phyloP scores from a whole-genome alignment of 2,888 invertebrate genomes.

The Euproctis similis region DNA sequence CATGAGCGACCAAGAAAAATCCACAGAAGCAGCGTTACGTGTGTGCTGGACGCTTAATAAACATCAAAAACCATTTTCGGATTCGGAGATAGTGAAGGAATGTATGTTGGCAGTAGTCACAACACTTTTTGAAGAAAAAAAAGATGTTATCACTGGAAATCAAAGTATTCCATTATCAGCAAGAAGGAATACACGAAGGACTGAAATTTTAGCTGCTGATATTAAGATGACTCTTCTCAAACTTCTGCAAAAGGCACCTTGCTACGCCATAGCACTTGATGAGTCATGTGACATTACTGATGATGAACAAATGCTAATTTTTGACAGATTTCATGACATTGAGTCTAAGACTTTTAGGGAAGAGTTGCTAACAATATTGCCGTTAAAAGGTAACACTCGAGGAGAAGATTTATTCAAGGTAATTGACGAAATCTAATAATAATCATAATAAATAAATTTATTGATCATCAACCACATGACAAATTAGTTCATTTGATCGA shows the following conservation, averaged over 20 bases:
- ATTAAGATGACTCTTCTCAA: conserved; percentile 12
- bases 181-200: conserved; percentile 25
- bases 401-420: conserved; percentile 10
- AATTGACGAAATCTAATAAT: conserved; percentile 5
- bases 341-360: conserved; percentile 13
- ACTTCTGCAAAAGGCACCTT: conserved; percentile 17
- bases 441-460: conserved; percentile 6
- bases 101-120: no score
- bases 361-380: conserved; percentile 13
- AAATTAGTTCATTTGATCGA: no score
- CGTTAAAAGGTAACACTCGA: conserved; percentile 11
- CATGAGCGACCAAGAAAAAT: no score
- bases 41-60: no score
- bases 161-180: conserved; percentile 16
- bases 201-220: conserved; percentile 24
- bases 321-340: conserved; percentile 10
- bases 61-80: no score
- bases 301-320: conserved; percentile 25
- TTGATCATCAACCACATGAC: no score
- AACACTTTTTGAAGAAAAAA: no score
- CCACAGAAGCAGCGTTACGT: no score
- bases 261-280: conserved; percentile 26
- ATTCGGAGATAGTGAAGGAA: no score
- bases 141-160: no score
- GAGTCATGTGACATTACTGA: conserved; percentile 27